These are phyloP conservation scores for Leptodactylus fuscus DNA, from an alignment of 2,113 vertebrate species.

Conservation along the genomic window DNA sequence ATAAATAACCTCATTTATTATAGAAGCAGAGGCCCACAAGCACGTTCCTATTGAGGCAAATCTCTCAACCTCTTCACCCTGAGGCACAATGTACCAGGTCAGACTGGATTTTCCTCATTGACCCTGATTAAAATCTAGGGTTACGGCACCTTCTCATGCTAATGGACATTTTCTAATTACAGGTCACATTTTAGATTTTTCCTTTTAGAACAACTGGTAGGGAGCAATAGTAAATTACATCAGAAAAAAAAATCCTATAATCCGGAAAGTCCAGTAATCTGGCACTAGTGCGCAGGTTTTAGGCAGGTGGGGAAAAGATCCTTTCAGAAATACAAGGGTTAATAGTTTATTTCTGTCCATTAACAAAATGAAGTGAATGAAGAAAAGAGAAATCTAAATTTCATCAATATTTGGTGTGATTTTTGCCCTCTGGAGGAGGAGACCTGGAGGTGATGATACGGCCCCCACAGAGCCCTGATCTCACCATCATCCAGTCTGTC, in stretches of 20 bases:
- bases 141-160: neutral
- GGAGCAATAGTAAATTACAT: neutral
- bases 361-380: too few relatives aligned
- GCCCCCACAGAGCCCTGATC: too few relatives aligned
- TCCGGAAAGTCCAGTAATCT: neutral
- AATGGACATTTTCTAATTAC: conserved; percentile 25
- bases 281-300: too few relatives aligned
- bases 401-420: too few relatives aligned
- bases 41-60: conserved; percentile 11
- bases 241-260: neutral
- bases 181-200: neutral
- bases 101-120: conserved; percentile 33
- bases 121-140: conserved; percentile 1
- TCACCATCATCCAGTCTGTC: too few relatives aligned
- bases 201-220: neutral
- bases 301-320: too few relatives aligned
- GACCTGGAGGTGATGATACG: too few relatives aligned
- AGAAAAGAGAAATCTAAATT: too few relatives aligned
- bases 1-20: conserved; percentile 20
- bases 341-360: too few relatives aligned
- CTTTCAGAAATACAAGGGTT: too few relatives aligned
- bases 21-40: neutral
- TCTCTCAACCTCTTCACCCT: conserved; percentile 6
- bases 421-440: too few relatives aligned
- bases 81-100: conserved; percentile 29